These are phyloP conservation scores for Petaurus breviceps DNA, from an alignment of 2,113 vertebrate species.

Conservation along the genomic window DNA sequence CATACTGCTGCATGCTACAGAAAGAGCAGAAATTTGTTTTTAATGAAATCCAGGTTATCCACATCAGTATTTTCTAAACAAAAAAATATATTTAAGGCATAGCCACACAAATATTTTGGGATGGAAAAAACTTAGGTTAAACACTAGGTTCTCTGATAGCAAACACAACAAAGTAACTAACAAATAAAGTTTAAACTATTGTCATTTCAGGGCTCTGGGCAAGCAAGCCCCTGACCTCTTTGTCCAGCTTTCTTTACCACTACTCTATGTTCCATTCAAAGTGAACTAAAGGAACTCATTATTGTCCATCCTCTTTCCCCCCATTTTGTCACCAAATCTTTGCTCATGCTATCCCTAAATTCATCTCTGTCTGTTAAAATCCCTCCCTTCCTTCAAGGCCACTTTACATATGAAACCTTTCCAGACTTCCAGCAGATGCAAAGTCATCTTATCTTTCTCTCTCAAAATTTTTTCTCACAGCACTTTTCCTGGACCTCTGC, in stretches of 20 bases:
- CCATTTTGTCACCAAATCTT: too few species aligned
- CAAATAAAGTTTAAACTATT: not conserved
- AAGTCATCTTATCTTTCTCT: not conserved
- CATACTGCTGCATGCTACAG: too few species aligned
- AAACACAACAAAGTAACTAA: not conserved
- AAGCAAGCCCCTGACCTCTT: too few species aligned
- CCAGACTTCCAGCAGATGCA: not conserved
- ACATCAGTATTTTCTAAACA: constrained; percentile 19
- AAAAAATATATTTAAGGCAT: not conserved
- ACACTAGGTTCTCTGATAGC: not conserved
- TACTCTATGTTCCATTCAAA: too few species aligned
- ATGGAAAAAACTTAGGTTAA: too few species aligned
- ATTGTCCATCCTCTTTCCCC: too few species aligned
- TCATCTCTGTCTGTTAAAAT: not conserved
- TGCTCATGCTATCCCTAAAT: not conserved
- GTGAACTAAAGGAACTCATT: too few species aligned
- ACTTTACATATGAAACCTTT: not conserved
- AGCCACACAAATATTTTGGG: not conserved
- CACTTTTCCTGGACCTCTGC: not conserved
- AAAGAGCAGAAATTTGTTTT: too few species aligned
- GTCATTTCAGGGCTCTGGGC: not conserved
- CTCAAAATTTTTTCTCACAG: not conserved
- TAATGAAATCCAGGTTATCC: not conserved
- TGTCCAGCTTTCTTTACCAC: too few species aligned
- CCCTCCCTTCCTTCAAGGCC: not conserved